Evolutionary conservation across 2,888 invertebrate species (phyloP), one percentile per base, ranked within the genome.

Genomic region (Heliconius cydno): DNA sequence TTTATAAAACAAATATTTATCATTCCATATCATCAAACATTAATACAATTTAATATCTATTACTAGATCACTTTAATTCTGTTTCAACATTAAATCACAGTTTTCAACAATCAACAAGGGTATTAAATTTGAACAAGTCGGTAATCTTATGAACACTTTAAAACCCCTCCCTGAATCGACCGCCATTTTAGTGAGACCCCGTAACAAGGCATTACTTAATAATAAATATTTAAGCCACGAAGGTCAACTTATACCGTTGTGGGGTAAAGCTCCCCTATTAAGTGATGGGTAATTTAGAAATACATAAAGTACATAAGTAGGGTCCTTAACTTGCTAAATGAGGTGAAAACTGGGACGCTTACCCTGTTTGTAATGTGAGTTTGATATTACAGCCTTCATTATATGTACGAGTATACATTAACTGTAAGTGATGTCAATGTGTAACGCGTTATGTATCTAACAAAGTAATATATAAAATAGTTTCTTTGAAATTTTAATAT

Each of bases 251-350:
- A 87, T 74, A 86, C 76, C 89, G 91, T 93, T 82, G 85, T 85
- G 87, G 91, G 92, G 91, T 88, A 89, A 89, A 86, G 90, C 87
- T 89, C 90, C 92, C 92, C 92, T 92, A 92, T 94, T 94, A 94
- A 94, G 94, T 93, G 94, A 94, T 93, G 93, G 94, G 94, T 94
- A 95, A 95, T 95, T 95, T 94, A 94, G 94, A 90, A 93, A 93
- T 94, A 94, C 93, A 94, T 94, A 95, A 94, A 95, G 94, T 95
- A 94, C 92, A 94, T 94, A 95, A 95, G 75, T 94, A 94, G 94
- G 92, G 89, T 90, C 92, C 94, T 94, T 92, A 93, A 92, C 92
- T 91, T 88, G 90, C 89, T 92, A 94, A 95, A 95, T 94, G 94
- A 94, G 94, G 93, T 94, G 94, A 92, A 92, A 94, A 94, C 92